Conservation (phyloP, 1,140 invertebrate genomes). For the Trigoniulus corallinus region DNA sequence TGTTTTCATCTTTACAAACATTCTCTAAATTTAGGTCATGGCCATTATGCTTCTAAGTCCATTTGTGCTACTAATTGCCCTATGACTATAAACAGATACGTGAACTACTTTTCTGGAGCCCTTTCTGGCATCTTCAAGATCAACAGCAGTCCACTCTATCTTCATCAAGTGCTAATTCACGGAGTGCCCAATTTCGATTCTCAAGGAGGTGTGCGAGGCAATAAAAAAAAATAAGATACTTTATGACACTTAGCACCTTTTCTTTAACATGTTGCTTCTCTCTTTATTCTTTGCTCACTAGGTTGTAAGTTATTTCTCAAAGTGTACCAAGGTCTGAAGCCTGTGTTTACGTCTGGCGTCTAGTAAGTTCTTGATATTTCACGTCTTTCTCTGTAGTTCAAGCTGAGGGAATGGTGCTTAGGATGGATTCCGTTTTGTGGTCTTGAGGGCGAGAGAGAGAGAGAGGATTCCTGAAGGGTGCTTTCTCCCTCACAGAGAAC, state of each 20-base stretch:
- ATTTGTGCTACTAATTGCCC: neutral
- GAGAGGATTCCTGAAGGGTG: too few relatives aligned
- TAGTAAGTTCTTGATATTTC: slow-evolving; percentile 37
- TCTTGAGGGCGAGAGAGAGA: too few relatives aligned
- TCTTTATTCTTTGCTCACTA: neutral
- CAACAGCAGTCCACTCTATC: slow-evolving; percentile 64
- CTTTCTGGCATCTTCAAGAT: slow-evolving; percentile 70
- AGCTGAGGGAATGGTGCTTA: neutral
- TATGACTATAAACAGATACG: slow-evolving; percentile 43
- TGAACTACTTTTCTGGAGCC: slow-evolving; percentile 75
- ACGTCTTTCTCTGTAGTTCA: neutral
- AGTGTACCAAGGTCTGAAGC: slow-evolving; percentile 62
- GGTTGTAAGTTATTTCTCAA: slow-evolving; percentile 32
- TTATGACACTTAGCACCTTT: neutral
- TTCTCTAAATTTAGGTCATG: neutral
- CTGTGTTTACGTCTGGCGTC: slow-evolving; percentile 66
- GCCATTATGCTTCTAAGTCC: neutral
- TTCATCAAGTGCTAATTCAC: slow-evolving; percentile 69
- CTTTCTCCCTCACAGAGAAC: too few relatives aligned
- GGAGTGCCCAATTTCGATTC: slow-evolving; percentile 60
- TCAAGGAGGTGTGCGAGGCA: slow-evolving; percentile 29
- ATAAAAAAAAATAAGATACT: neutral
- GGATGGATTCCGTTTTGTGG: neutral
- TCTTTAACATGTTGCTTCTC: neutral
- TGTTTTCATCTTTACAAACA: neutral